Evolutionary conservation across 1,140 invertebrate species (phyloP), one percentile per base, ranked within the genome.

Genomic region (Drosophila tani): DNA sequence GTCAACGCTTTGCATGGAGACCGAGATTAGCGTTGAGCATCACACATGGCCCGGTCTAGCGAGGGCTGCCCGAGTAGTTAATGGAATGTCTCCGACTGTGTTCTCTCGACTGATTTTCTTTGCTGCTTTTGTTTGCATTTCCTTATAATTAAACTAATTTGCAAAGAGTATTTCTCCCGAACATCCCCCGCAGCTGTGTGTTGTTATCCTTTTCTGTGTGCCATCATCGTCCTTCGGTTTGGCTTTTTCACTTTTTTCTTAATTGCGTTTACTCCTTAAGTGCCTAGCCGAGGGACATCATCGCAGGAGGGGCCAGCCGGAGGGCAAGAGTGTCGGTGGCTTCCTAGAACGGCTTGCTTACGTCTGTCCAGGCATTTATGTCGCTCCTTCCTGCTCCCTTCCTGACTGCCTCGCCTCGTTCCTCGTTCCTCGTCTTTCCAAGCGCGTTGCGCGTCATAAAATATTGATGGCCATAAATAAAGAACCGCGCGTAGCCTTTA

Each of bases 401-500:
- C 11, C n/a, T 32, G 32, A 2, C 32, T 45, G 9, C 40, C 27
- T 47, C 21, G 21, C 21, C 3, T 24, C 21, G 56, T 35, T 60
- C 21, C 3, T 24, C 21, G 56, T 35, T 60, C 46, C 49, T 49
- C 17, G n/a, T 29, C 55, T 74, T 59, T 49, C n/a, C 59, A 45
- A 56, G 70, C 74, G 75, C 81, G 69, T 79, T 83, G 81, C 60
- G 70, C 71, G 71, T 83, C 81, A 84, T 83, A 80, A 83, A 83
- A 83, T 84, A 83, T 83, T 84, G 81, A 83, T 84, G 81, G 76
- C 76, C 76, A 83, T 83, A 83, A 83, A 84, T 83, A 83, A 84
- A 67, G 47, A 80, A 84, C 76, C 81, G 76, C 81, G 76, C 81
- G 59, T 64, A 71, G 76, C 76, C 68, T 75, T 82, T 80, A 82